Evolutionary conservation across 2,888 invertebrate genomes (phyloP).

Genomic region (Silvanus unidentatus): DNA sequence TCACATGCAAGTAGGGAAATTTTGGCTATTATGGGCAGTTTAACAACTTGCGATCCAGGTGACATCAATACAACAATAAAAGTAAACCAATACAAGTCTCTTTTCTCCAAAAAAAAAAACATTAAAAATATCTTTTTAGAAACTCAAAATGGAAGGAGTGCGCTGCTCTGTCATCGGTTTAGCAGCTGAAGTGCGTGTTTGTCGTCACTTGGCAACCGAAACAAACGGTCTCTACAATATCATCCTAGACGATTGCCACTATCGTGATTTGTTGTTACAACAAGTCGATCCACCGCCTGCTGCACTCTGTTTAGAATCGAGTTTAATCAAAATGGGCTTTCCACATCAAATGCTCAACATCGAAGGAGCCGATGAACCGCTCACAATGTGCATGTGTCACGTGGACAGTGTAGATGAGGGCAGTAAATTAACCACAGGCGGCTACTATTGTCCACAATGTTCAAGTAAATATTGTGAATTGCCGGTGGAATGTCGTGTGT

Average conservation of each 20-base stretch:
- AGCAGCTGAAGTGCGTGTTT: constrained; percentile 91
- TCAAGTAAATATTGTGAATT: constrained; percentile 96
- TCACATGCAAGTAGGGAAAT: constrained; percentile 94
- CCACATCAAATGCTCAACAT: constrained; percentile 68
- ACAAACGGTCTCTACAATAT: constrained; percentile 86
- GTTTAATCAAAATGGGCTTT: constrained; percentile 93
- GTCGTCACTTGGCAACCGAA: constrained; percentile 75
- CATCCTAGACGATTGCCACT: constrained; percentile 78
- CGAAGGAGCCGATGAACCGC: constrained; percentile 55
- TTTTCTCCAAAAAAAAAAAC: not conserved
- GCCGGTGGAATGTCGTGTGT: constrained; percentile 93
- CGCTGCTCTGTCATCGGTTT: constrained; percentile 92
- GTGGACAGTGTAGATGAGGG: constrained; percentile 67
- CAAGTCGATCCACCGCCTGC: constrained; percentile 69
- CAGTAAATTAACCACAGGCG: constrained; percentile 65
- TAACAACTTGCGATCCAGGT: constrained; percentile 95
- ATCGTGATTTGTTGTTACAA: constrained; percentile 57
- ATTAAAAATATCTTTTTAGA: constrained; percentile 43
- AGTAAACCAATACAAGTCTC: constrained; percentile 46
- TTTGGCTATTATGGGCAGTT: constrained; percentile 82
- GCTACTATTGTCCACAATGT: constrained; percentile 92
- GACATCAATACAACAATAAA: constrained; percentile 82
- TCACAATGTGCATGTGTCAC: constrained; percentile 92
- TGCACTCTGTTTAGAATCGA: constrained; percentile 65
- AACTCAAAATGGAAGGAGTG: constrained; percentile 72